Base-by-base conservation (phyloP, 2,888 invertebrate species). In the Erebia epiphron region DNA sequence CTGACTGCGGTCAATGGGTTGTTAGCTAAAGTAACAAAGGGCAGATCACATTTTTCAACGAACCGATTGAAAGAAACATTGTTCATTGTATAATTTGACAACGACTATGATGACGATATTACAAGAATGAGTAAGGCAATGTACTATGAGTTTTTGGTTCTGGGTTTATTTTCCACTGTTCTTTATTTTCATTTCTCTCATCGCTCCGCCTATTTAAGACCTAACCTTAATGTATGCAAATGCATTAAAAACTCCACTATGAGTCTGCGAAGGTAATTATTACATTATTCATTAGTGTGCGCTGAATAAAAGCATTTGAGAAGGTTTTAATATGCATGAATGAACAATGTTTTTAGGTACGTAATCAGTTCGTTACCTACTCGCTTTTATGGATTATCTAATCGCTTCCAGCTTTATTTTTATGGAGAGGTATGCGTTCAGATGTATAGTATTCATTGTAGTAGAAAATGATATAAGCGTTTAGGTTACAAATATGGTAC, bases 211-310 rank as follows among this genome's bases (percentile, higher is more conserved):
- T 54, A 18, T 43, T 18, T 56, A 11, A 26, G 46, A 60, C 67
- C 35, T 52, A 18, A 41, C 35, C 67, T 13, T 67, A 46, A 67
- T 67, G 35, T 26, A 60, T 60, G 60, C 50, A 26, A 26, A 49
- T 50, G 50, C 67, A 67, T 67, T 67, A 67, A 67, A 65, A 67
- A 67, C 67, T 67, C 35, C 50, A 52, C 60, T 50, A 50, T 50
- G 60, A 67, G 49, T 60, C 41, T 67, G 50, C 67, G 35, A 14
- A 50, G 60, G 60, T 67, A 67, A 67, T 67, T 67, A 67, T 67
- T 67, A 67, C 67, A 67, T 67, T 60, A 67, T 67, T 67, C 67
- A 67, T 67, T 67, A 67, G 50, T 60, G 35, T 67, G 58, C 57
- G 21, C 67, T 46, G 56, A 67, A 56, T 67, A 58, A 60, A 67